Evolutionary conservation across 2,888 invertebrate species (phyloP).

Genomic region (Platypus cylindrus): DNA sequence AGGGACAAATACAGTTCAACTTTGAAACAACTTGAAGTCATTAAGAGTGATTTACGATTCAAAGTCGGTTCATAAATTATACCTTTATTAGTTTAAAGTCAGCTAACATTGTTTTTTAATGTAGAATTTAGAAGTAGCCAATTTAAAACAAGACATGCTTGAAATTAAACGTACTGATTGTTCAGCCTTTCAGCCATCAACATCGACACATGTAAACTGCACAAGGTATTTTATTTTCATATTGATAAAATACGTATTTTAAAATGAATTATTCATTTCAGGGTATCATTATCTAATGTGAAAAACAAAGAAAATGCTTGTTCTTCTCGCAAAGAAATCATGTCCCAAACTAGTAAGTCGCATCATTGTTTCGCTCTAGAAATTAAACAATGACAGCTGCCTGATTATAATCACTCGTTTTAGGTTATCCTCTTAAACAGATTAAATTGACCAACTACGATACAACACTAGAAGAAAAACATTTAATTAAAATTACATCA

Average conservation of each 20-base stretch:
- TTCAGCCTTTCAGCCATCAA: slow-evolving; percentile 9
- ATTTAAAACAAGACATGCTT: slow-evolving; percentile 39
- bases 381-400: no score
- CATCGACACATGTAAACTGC: slow-evolving; percentile 8
- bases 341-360: slow-evolving; percentile 15
- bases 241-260: neutral
- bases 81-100: neutral
- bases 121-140: slow-evolving; percentile 45
- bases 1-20: slow-evolving; percentile 36
- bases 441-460: slow-evolving; percentile 8
- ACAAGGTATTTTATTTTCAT: slow-evolving; percentile 7
- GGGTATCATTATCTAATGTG: neutral
- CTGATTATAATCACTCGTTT: slow-evolving; percentile 7
- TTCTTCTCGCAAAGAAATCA: slow-evolving; percentile 7
- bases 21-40: slow-evolving; percentile 36
- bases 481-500: slow-evolving; percentile 14
- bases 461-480: slow-evolving; percentile 15
- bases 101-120: neutral
- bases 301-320: neutral
- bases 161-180: slow-evolving; percentile 18
- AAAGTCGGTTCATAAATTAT: slow-evolving; percentile 33
- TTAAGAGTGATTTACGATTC: slow-evolving; percentile 43
- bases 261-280: slow-evolving; percentile 2
- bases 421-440: slow-evolving; percentile 19
- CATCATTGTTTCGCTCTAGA: neutral